These are phyloP conservation scores for Saccostrea echinata DNA, from an alignment of 1,140 invertebrate species.

Conservation along the genomic window DNA sequence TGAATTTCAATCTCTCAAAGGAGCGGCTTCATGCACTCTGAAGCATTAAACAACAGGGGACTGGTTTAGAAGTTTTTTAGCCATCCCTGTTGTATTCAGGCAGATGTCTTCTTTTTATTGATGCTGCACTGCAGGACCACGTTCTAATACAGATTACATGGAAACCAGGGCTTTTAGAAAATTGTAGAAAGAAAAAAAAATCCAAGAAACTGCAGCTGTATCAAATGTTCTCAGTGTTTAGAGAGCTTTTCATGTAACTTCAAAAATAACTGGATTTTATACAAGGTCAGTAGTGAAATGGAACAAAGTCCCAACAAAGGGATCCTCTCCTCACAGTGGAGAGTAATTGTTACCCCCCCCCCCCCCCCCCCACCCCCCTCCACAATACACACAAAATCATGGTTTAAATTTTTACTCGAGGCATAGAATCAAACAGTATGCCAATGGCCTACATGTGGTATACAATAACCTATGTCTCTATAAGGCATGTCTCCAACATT, in stretches of 20 bases:
- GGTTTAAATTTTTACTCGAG: too few species aligned
- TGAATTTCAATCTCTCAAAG: background rate
- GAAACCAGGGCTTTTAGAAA: background rate
- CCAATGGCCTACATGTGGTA: too few species aligned
- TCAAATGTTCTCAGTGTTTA: background rate
- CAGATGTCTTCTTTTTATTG: slow-evolving; percentile 1
- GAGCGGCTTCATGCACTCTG: background rate
- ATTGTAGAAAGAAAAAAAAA: background rate
- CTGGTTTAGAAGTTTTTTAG: background rate
- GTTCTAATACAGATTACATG: background rate
- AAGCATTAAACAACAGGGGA: slow-evolving; percentile 6
- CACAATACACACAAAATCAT: too few species aligned
- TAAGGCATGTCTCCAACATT: too few species aligned
- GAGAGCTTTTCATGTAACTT: background rate
- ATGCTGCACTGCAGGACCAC: background rate
- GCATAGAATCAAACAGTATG: too few species aligned
- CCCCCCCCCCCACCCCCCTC: background rate
- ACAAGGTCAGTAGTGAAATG: background rate
- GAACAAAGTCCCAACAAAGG: background rate
- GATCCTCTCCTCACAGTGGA: background rate
- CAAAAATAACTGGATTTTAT: background rate
- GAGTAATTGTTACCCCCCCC: background rate
- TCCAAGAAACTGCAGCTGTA: background rate
- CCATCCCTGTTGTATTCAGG: background rate
- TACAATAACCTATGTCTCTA: too few species aligned